Base-by-base conservation (phyloP, 53 echinoderm and acorn worm species). In the Echinarachnius parma region DNA sequence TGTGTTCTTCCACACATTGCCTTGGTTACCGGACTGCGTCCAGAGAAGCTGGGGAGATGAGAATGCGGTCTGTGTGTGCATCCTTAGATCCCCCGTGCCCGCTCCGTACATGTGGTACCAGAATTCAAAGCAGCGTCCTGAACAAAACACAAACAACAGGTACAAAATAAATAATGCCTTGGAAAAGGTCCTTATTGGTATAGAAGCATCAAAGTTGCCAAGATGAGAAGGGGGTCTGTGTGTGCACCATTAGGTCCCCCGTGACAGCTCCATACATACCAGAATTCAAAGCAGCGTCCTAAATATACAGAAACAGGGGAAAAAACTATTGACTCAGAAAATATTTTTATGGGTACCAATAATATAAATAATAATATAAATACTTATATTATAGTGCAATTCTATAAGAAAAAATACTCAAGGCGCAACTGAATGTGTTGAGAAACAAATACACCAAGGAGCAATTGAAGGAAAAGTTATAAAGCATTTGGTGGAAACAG, bases 71-170 rank as follows among this genome's bases (percentile, higher is more conserved):
- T 65, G 76, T 8, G 58, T 57, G 49, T 79, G 68, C 11, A 85
- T 13, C 30, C 62, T 63, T 0, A 85, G 60, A 3, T 61, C 24
- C 3, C 49, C 65, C 32, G 64, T 45, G 29, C 76, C 63, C 25
- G 33, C 18, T 3, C 96, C 96, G 28, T 79, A 91, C 96, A 95
- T 90, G 74, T 95, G 85, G 61, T 87, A 90, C 66, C 72, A 91
- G 46, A 84, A 87, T 55, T 82, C 63, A 28, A 86, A 48, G 47
- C 90, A 90, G 4, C 79, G 86, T 9, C 83, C 89, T 82, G 47
- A 13, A 31, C 19, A 44, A n/a, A 32, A n/a, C n/a, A n/a, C n/a
- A 52, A 70, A 50, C 42, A 42, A 9, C 7, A 7, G 14, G 14
- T 13, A 42, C 14, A 42, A 42, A 42, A 42, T 9, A 13, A 42